Evolutionary conservation across 2,797 vertebrate genomes (phyloP).

Genomic region (Pogoniulus pusillus): DNA sequence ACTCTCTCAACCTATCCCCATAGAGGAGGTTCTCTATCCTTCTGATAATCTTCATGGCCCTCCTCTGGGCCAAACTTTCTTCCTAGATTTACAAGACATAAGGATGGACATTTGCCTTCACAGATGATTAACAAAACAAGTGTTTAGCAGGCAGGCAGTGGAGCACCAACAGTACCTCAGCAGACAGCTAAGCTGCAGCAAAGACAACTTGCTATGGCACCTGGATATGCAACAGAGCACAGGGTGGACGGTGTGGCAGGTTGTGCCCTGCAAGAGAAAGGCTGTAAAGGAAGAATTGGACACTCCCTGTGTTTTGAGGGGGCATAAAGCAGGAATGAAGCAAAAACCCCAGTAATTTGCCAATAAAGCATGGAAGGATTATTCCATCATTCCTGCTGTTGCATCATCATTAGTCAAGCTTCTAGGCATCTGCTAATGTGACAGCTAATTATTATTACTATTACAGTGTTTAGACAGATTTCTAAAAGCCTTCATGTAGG

Average conservation of each 20-base stretch:
- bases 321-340: not conserved
- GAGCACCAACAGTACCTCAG: not conserved
- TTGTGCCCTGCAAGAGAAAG: not conserved
- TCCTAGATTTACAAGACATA: not conserved
- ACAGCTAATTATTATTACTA: slow-evolving; percentile 8
- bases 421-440: not conserved
- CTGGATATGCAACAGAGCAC: not conserved
- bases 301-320: not conserved
- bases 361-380: not conserved
- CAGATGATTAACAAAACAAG: not conserved
- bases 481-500: not conserved
- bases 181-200: not conserved
- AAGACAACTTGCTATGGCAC: not conserved
- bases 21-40: too few relatives aligned
- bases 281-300: not conserved
- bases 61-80: not conserved
- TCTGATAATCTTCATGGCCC: too few relatives aligned
- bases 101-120: not conserved
- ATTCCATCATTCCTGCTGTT: not conserved
- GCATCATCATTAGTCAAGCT: slow-evolving; percentile 43
- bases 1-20: too few relatives aligned
- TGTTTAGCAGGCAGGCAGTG: not conserved
- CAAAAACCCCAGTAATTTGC: not conserved
- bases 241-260: not conserved
- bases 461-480: slow-evolving; percentile 10